A percentile compares a stretch with the other conserved stretches of the same genome.
Evolutionary conservation across 2,888 invertebrate species (phyloP).

Genomic region (Poecilobothrus nobilitatus): DNA sequence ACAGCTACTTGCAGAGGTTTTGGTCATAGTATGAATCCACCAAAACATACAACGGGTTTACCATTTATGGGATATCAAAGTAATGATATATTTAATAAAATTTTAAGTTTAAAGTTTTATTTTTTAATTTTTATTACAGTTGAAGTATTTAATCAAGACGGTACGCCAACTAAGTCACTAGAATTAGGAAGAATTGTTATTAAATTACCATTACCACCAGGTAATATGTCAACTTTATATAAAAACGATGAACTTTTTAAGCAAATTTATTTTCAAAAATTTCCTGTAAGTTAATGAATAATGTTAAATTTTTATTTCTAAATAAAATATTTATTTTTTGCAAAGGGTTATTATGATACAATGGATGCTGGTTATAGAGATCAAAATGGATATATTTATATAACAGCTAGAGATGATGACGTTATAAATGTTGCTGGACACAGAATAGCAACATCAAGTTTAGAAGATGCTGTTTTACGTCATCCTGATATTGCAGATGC

Average conservation of each 20-base stretch:
- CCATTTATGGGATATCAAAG: slow-evolving; percentile 83
- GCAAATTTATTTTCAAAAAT: slow-evolving; percentile 72
- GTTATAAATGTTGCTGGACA: slow-evolving; percentile 92
- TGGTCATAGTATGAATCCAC: slow-evolving; percentile 60
- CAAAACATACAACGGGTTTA: slow-evolving; percentile 70
- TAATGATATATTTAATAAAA: slow-evolving; percentile 41
- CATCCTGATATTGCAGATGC: slow-evolving; percentile 80
- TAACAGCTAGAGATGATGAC: slow-evolving; percentile 87
- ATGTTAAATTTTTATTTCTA: too few species aligned
- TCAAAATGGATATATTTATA: slow-evolving; percentile 74
- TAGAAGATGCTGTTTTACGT: slow-evolving; percentile 84
- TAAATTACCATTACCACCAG: slow-evolving; percentile 83
- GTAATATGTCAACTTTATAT: slow-evolving; percentile 75
- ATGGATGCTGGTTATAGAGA: slow-evolving; percentile 90
- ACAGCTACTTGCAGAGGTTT: slow-evolving; percentile 76
- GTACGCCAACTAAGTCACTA: slow-evolving; percentile 55
- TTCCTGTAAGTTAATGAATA: slow-evolving; percentile 55
- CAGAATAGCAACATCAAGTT: slow-evolving; percentile 75
- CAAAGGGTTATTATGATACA: slow-evolving; percentile 60
- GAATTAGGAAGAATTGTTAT: slow-evolving; percentile 77
- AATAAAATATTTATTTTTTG: not conserved
- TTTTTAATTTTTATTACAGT: slow-evolving; percentile 45
- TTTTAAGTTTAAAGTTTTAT: slow-evolving; percentile 5
- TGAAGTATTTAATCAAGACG: slow-evolving; percentile 58
- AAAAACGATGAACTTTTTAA: slow-evolving; percentile 70